Conservation (phyloP, 2,113 vertebrate genomes). For the Eulemur rufifrons region DNA sequence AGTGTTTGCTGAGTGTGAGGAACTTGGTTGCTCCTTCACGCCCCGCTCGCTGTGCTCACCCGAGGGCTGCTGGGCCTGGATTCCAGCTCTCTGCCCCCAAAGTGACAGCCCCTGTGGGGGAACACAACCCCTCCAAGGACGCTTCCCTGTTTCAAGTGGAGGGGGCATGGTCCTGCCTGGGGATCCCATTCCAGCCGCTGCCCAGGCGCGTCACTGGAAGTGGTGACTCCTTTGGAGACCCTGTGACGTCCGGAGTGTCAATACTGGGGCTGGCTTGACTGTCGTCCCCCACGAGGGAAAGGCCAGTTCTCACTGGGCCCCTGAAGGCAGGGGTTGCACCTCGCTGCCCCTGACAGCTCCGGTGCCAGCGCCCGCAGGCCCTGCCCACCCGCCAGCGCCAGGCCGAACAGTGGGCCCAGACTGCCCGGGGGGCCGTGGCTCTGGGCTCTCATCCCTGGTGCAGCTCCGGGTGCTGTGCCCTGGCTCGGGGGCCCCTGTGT, state of each 20-base stretch:
- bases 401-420: not conserved
- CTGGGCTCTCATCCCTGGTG: too few relatives aligned
- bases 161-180: constrained; percentile 19
- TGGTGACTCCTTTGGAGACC: not conserved
- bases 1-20: not conserved
- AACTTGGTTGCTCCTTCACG: not conserved
- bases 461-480: not conserved
- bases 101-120: fast-evolving
- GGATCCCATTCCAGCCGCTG: not conserved
- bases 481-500: not conserved
- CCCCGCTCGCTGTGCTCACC: not conserved
- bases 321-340: constrained; percentile 25
- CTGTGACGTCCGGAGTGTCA: not conserved
- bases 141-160: not conserved
- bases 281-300: not conserved
- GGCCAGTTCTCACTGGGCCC: constrained; percentile 69
- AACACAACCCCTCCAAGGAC: not conserved
- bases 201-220: fast-evolving
- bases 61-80: not conserved
- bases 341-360: fast-evolving
- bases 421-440: too few relatives aligned
- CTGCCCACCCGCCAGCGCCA: not conserved
- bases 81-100: not conserved
- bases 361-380: too few relatives aligned
- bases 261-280: constrained; percentile 55